Base-by-base conservation (phyloP, 30 jellyfish, hydroid and myxozoan species). In the Nemopilema nomurai region DNA sequence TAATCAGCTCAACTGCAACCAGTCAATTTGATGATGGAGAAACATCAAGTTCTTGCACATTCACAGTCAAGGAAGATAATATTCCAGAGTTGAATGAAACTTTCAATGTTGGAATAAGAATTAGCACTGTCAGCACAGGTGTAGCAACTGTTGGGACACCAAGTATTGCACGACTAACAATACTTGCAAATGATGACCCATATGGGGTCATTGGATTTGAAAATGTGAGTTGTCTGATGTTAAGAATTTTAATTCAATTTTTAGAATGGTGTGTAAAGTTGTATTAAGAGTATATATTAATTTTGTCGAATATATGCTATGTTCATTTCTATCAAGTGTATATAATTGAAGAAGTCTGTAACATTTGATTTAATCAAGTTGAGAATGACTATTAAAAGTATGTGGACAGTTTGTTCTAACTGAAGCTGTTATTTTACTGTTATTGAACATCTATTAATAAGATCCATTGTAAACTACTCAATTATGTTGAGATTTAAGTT, bases 181-280 rank as follows among this genome's bases (percentile, higher is more conserved):
- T 94, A 4, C 83, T 84, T n/a, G 75, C 90, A 27, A 94, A 85
- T 85, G 99, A 94, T 94, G 97, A 94, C 70, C 99, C 99, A 16
- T 89, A 73, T 89, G 99, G 99, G 23, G 53, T 80, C 20, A 77
- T 94, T 29, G 96, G 93, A 50, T 89, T 94, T 89, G 80, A 68
- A 30, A 50, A 49, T 28, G 95, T 85, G 28, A 74, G 84, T 65
- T 65, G 50, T 18, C 7, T 51, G 19, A 8, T 62, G 4, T n/a
- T n/a, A n/a, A n/a, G n/a, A n/a, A n/a, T n/a, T n/a, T n/a, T n/a
- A n/a, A n/a, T n/a, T n/a, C n/a, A n/a, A n/a, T n/a, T n/a, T n/a
- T n/a, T n/a, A n/a, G n/a, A n/a, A n/a, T n/a, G n/a, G n/a, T n/a
- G n/a, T n/a, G n/a, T n/a, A n/a, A n/a, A n/a, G n/a, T n/a, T n/a